phyloP scores from a whole-genome alignment of 2,888 invertebrate genomes.

The Amiota mariae region DNA sequence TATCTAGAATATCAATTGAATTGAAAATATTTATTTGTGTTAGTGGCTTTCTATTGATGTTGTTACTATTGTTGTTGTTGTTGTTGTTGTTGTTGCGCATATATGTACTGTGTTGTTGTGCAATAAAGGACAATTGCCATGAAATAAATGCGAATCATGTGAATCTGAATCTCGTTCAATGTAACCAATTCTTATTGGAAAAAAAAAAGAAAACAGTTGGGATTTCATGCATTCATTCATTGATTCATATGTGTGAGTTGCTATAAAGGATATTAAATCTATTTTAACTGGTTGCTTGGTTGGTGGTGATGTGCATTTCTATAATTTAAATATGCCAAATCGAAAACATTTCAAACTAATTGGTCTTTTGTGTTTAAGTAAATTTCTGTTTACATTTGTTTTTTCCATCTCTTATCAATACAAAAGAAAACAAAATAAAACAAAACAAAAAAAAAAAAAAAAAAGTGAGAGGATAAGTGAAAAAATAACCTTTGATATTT shows the following conservation, averaged over 20 bases:
- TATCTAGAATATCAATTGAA: conserved; percentile 52
- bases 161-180: too few species aligned
- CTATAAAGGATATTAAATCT: too few species aligned
- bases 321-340: conserved; percentile 1
- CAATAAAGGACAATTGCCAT: conserved; percentile 44
- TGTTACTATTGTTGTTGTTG: too few species aligned
- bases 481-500: too few species aligned
- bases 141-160: conserved; percentile 18
- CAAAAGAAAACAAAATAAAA: not conserved
- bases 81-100: not conserved
- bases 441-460: too few species aligned
- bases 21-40: conserved; percentile 50
- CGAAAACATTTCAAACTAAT: conserved; percentile 19
- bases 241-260: not conserved
- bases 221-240: not conserved
- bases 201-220: not conserved
- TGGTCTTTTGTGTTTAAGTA: conserved; percentile 28
- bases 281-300: too few species aligned
- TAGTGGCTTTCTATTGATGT: not conserved
- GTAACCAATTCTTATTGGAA: not conserved
- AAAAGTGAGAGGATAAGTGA: not conserved
- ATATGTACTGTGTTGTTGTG: not conserved
- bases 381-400: not conserved
- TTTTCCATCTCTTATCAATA: not conserved
- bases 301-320: not conserved